Evolutionary conservation across 2,797 vertebrate species (phyloP).

Genomic region (Falco cherrug): DNA sequence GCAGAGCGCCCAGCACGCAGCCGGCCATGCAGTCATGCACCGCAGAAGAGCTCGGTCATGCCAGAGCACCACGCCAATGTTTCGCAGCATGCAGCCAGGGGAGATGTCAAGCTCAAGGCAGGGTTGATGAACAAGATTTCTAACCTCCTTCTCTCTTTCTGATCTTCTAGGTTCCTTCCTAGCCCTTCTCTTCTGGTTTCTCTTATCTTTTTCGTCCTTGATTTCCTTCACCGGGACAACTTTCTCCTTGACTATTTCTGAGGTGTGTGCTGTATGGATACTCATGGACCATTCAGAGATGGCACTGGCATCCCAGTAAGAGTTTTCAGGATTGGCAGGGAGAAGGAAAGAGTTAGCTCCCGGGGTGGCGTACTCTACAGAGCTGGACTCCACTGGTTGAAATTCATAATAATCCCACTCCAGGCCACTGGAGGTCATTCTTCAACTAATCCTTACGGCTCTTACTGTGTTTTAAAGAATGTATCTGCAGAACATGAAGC

Average conservation of each 20-base stretch:
- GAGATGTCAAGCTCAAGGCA: conserved; percentile 11
- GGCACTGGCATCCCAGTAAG: conserved; percentile 73
- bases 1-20: not conserved
- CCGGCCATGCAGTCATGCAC: conserved; percentile 47
- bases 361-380: conserved; percentile 75
- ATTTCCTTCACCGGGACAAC: conserved; percentile 67
- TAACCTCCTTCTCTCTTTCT: conserved; percentile 88
- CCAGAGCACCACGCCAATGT: not conserved
- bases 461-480: conserved; percentile 54
- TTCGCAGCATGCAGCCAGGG: conserved; percentile 34
- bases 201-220: conserved; percentile 83
- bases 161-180: conserved; percentile 83
- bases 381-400: conserved; percentile 78
- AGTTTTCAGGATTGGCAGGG: conserved; percentile 66
- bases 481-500: conserved; percentile 76
- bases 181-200: conserved; percentile 83
- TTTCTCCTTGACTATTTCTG: conserved; percentile 75
- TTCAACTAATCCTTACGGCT: conserved; percentile 75
- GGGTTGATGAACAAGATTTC: conserved; percentile 44
- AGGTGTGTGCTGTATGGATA: conserved; percentile 74
- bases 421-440: conserved; percentile 88
- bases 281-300: conserved; percentile 85
- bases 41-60: not conserved
- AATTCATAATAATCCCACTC: conserved; percentile 88
- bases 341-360: conserved; percentile 74